phyloP scores from a whole-genome alignment of 2,113 vertebrate species.

The Narcine bancroftii region DNA sequence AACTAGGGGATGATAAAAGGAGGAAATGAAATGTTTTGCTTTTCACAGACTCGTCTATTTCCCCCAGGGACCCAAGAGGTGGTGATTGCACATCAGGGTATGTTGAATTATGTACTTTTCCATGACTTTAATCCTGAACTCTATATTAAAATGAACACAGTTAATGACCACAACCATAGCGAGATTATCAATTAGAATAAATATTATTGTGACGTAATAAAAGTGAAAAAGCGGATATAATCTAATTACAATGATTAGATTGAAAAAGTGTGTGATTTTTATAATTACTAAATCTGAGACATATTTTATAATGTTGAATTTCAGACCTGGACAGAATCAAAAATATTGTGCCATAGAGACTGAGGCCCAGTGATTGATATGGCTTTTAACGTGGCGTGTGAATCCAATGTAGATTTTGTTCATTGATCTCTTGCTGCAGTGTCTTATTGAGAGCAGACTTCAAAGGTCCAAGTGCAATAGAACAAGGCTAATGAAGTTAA shows the following conservation, averaged over 20 bases:
- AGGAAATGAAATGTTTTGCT: neutral
- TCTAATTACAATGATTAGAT: neutral
- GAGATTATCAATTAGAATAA: neutral
- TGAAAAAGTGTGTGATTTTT: neutral
- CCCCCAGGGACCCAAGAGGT: neutral
- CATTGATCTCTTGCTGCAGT: too few species aligned
- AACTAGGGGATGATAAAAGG: neutral
- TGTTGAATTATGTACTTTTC: neutral
- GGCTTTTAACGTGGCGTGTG: too few species aligned
- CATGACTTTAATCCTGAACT: neutral
- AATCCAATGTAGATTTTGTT: too few species aligned
- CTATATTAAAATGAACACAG: neutral
- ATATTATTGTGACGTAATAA: neutral
- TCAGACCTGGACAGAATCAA: neutral
- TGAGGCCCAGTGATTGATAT: too few species aligned
- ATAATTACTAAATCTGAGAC: neutral
- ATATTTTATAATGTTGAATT: neutral
- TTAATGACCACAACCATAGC: neutral
- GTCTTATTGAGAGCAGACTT: too few species aligned
- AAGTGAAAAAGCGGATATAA: neutral
- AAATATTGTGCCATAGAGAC: too few species aligned
- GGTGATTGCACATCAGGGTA: neutral
- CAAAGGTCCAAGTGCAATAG: too few species aligned
- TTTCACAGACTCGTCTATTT: neutral
- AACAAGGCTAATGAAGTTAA: too few species aligned